phyloP scores from a whole-genome alignment of 2,113 vertebrate species.

The Thalassarche chlororhynchos region DNA sequence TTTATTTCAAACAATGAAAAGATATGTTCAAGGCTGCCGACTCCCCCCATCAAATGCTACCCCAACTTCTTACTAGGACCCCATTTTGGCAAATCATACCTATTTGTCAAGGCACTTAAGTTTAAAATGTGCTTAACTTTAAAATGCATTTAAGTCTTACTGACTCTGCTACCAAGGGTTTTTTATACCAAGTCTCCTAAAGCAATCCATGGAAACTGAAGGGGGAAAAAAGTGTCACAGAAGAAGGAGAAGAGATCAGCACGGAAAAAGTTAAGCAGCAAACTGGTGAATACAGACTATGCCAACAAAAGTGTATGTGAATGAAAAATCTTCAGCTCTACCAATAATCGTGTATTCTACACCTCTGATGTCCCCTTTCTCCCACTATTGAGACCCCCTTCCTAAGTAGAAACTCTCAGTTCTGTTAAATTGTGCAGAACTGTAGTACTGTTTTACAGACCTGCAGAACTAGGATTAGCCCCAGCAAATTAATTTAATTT shows the following conservation, averaged over 20 bases:
- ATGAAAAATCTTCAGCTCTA: background rate
- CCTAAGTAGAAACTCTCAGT: background rate
- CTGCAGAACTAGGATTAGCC: background rate
- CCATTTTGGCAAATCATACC: background rate
- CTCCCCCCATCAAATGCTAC: constrained; percentile 1
- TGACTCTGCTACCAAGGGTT: background rate
- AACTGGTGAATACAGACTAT: background rate
- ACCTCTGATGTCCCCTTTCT: background rate
- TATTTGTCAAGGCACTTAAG: constrained; percentile 30
- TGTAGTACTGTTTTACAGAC: background rate
- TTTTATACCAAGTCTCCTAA: background rate
- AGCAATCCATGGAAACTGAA: background rate
- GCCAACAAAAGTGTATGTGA: background rate
- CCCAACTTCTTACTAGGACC: background rate
- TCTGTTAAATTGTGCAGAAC: background rate
- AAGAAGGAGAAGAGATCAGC: background rate
- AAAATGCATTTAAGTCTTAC: constrained; percentile 1
- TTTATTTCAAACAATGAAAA: constrained; percentile 31
- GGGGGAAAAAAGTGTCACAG: background rate
- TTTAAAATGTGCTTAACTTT: constrained; percentile 21
- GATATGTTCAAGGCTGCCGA: constrained; percentile 39
- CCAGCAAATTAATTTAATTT: background rate
- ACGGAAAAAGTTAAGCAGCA: background rate
- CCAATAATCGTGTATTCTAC: background rate
- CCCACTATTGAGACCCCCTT: background rate